Evolutionary conservation across 2,888 invertebrate genomes (phyloP), one percentile per base, ranked within the genome.

Genomic region (Sturmia bella): DNA sequence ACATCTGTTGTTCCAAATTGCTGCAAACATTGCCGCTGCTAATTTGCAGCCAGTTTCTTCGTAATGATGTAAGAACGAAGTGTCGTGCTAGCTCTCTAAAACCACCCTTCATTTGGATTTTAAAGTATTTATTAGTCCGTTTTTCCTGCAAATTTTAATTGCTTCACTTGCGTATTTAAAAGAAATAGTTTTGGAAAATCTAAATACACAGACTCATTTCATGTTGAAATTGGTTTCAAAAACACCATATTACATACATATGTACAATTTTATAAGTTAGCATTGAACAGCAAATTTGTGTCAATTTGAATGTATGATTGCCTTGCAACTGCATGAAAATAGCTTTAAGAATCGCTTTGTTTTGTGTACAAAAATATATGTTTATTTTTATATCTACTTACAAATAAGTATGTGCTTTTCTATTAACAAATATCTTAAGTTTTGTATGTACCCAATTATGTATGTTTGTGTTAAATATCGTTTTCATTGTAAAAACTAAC

Each of bases 291-390:
- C 41, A 73, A 43, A 45, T 50, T 32, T 68, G 52, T 68, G 37
- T 11, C 50, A 41, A n/a, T 19, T 52, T 11, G 37, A 70, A 24
- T 70, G 43, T 72, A 72, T 57, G 37, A 27, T 57, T 57, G 50
- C 50, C 50, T 7, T 37, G 21, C 39, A 50, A 50, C 4, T 37
- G 21, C 39, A 50, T 39, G 48, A 39, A 15, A 56, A 9, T 17
- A 41, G 12, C 12, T 43, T 68, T 2, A 13, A 17, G 19, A 13
- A 59, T 41, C n/a, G 32, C 32, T 52, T 66, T 32, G 32, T 7
- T 32, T 32, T 32, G 32, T 32, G 32, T 32, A 9, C 37, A 56
- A 19, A 56, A 2, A 19, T 17, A 56, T 5, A 32, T 45, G 7
- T 6, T 32, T 7, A 32, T 32, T 32, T 32, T 7, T 6, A 24